These are phyloP conservation scores for Ericerus pela DNA, from an alignment of 1,140 invertebrate species.

Conservation along the genomic window DNA sequence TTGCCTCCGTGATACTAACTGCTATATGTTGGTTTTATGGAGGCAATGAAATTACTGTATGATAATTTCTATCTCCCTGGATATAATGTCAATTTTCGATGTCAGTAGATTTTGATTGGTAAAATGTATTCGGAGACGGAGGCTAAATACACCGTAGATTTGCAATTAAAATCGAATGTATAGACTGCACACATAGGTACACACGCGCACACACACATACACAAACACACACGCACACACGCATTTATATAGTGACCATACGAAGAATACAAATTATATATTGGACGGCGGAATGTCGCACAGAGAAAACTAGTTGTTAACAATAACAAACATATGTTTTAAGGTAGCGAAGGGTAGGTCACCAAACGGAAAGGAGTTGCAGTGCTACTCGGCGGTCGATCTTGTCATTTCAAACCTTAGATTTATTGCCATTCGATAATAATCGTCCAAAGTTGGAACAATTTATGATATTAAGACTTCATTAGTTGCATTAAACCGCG, in stretches of 20 bases:
- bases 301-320: conserved; percentile 6
- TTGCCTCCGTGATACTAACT: no score
- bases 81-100: no score
- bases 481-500: conserved; percentile 9
- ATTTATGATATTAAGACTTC: conserved; percentile 12
- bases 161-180: no score
- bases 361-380: conserved; percentile 9
- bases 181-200: no score
- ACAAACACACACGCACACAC: no score
- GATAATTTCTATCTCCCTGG: no score
- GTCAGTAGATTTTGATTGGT: no score
- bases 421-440: conserved; percentile 10
- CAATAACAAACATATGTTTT: conserved; percentile 12
- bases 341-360: conserved; percentile 8
- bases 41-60: no score
- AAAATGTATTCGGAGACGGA: no score
- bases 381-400: conserved; percentile 5
- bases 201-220: no score
- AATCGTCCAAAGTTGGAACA: conserved; percentile 7
- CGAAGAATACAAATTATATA: conserved; percentile 3
- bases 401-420: conserved; percentile 7
- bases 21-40: no score
- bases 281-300: background rate
- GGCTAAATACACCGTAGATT: no score
- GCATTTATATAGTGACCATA: background rate